phyloP scores from a whole-genome alignment of 2,797 vertebrate species.

The Molossus molossus region DNA sequence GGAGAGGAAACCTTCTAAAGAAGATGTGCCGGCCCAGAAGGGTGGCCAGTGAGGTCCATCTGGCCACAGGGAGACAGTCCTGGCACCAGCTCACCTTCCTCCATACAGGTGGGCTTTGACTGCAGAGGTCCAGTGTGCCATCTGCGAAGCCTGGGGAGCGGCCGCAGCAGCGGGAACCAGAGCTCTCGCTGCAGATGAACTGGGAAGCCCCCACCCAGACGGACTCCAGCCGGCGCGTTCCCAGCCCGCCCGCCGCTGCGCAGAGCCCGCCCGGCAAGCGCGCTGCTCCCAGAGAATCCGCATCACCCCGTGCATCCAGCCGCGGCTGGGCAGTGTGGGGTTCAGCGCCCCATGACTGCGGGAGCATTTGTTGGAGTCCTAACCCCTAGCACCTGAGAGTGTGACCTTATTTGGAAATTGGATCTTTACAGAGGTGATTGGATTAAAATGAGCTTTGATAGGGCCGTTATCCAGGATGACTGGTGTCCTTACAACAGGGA shows the following conservation, averaged over 20 bases:
- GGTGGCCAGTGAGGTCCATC: background rate
- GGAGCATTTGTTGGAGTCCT: background rate
- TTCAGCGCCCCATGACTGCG: rapidly evolving
- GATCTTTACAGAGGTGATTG: background rate
- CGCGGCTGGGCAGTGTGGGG: too few relatives aligned
- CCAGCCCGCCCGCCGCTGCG: background rate
- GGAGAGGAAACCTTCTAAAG: conserved; percentile 24
- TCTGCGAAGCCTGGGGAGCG: background rate
- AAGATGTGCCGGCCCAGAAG: background rate
- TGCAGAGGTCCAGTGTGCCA: conserved; percentile 32
- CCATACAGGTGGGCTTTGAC: background rate
- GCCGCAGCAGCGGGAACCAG: background rate
- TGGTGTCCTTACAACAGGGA: background rate
- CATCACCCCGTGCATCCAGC: background rate
- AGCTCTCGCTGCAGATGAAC: background rate
- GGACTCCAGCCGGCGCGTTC: background rate
- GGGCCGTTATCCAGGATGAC: background rate
- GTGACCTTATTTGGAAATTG: background rate
- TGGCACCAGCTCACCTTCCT: conserved; percentile 62
- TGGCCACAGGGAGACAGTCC: conserved; percentile 60
- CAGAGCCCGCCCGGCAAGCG: background rate
- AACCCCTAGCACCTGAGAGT: background rate
- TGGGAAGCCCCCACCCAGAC: background rate
- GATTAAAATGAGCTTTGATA: background rate
- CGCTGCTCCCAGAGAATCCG: background rate